Base-by-base conservation (phyloP, 2,888 invertebrate species). In the Lapara coniferarum region DNA sequence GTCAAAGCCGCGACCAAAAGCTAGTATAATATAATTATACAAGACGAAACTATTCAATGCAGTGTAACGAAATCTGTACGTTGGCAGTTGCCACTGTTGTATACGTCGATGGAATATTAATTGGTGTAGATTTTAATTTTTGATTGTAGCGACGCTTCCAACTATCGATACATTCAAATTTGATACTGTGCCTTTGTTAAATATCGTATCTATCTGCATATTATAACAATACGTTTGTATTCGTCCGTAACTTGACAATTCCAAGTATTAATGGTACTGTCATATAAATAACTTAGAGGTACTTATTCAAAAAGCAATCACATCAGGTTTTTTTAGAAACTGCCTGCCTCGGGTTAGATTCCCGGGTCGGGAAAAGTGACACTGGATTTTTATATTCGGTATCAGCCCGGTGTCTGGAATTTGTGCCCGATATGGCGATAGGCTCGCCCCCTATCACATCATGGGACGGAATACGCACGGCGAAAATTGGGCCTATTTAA, bases 81-180 rank as follows among this genome's bases (percentile, higher is more conserved):
- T 53, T 51, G 56, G 49, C 14, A 63, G 68, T 51, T 53, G 58
- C 68, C 53, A 66, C 63, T 16, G 49, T 19, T 46, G 19, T 71
- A 76, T 74, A 79, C 81, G 78, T 49, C 25, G 10, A 66, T 72
- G 68, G 87, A 84, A 86, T 86, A 83, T 80, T 82, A 84, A 87
- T 83, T 75, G 69, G 58, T 58, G 77, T 74, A 75, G 73, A 82
- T 82, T 85, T 82, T 83, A 82, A 85, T 85, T 84, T 81, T 77
- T 76, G 78, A 81, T 83, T 79, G 76, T 44, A 70, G n/a, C 30
- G 30, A 49, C 3, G 14, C 30, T 30, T 66, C 51, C 25, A 49
- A 25, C 66, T 51, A 71, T 70, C 44, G 46, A 69, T 70, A 69
- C 56, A 67, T 58, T 53, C 59, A 57, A 69, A 69, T 57, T 66